Evolutionary conservation across 2,888 invertebrate species (phyloP), one percentile per base, ranked within the genome.

Genomic region (Microctonus aethiopoides): DNA sequence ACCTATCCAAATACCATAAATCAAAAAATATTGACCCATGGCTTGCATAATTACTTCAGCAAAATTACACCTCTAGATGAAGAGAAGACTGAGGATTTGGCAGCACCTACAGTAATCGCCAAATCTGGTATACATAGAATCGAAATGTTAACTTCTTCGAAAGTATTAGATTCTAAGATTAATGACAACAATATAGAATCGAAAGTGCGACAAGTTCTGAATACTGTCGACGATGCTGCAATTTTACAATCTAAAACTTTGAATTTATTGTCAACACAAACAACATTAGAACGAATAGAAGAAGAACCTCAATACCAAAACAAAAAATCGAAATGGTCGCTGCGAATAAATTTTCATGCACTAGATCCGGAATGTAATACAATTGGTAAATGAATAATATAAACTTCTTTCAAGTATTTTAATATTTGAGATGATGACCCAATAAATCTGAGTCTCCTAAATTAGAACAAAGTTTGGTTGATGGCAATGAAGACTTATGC

Each of bases 71-170:
- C 79, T 4, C 79, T 78, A 32, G 76, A 77, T 46, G 67, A 71
- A 26, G 74, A 78, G 64, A 75, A 77, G 68, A 76, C 79, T 1
- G 32, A 22, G 70, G 68, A 72, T 67, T 24, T 72, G 57, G 62
- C 71, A 16, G 29, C 74, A n/a, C 75, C 82, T 6, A 81, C 76
- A 56, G 69, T 83, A 34, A 68, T 78, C 9, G 80, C 81, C 3
- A 79, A 83, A 65, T 83, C 82, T n/a, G 84, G 83, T 59, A 76
- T 84, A 24, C 84, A 84, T 69, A 70, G 73, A 57, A 69, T 76
- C 9, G 60, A 73, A 57, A 64, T 65, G 26, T 7, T 34, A 22
- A 13, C 51, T 26, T 60, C 59, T 2, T 51, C 51, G 29, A 41
- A 54, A 24, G 13, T 16, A n/a, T 6, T 36, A 29, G 52, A 67